A percentile compares a stretch with the other conserved stretches of the same genome.
Evolutionary conservation across 2,113 vertebrate species (phyloP).

Genomic region (Hucho hucho): DNA sequence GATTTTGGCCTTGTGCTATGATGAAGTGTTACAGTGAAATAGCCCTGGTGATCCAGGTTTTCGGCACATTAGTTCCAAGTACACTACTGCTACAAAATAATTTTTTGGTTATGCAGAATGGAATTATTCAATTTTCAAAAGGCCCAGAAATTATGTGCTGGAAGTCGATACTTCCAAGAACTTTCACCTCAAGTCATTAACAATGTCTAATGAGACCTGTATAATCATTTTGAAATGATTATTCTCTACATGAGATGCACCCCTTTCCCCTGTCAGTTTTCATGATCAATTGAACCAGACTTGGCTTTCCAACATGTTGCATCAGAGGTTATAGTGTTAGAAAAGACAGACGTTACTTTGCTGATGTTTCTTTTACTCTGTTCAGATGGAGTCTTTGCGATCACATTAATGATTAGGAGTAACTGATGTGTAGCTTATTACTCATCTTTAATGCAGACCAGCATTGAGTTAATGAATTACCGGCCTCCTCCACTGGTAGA

Average conservation of each 20-base stretch:
- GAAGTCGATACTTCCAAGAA: conserved; percentile 43
- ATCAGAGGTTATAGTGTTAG: conserved; percentile 46
- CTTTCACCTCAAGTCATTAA: conserved; percentile 52
- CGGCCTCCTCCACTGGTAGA: conserved; percentile 20
- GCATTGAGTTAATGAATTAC: conserved; percentile 48
- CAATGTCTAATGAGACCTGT: conserved; percentile 58
- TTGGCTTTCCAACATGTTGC: conserved; percentile 52
- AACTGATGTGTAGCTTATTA: conserved; percentile 37
- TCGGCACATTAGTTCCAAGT: conserved; percentile 58
- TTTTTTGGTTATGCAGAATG: conserved; percentile 39
- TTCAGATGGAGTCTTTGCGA: neutral
- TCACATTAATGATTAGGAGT: conserved; percentile 9
- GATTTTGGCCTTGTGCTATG: conserved; percentile 62
- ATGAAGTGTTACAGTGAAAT: conserved; percentile 73
- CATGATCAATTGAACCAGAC: conserved; percentile 50
- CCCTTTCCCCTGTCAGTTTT: conserved; percentile 26
- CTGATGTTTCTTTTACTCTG: conserved; percentile 1
- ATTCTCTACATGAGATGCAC: conserved; percentile 51
- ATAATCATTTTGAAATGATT: conserved; percentile 56
- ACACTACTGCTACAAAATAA: conserved; percentile 17
- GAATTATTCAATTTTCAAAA: conserved; percentile 43
- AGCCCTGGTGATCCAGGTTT: conserved; percentile 69
- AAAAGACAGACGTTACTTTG: conserved; percentile 29
- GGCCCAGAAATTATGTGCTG: conserved; percentile 42
- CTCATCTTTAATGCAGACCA: conserved; percentile 54